These are phyloP conservation scores for Orestias chungarensis DNA, from an alignment of 2,797 vertebrate genomes.

Conservation along the genomic window DNA sequence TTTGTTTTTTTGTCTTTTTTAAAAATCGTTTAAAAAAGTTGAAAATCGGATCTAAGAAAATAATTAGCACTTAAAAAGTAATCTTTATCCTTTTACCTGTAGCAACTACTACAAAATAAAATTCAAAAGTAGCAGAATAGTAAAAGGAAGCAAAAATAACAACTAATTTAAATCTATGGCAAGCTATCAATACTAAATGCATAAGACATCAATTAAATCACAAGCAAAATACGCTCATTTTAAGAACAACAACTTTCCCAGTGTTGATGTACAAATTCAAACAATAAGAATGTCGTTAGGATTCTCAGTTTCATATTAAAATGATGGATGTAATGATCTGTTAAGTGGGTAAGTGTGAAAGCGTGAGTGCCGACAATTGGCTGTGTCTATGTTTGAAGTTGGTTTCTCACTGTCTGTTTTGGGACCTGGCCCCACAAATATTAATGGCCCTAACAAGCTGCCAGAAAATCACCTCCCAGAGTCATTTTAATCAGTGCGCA, in stretches of 20 bases:
- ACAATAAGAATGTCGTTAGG: slow-evolving; percentile 27
- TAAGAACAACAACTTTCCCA: slow-evolving; percentile 10
- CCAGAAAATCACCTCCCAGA: slow-evolving; percentile 51
- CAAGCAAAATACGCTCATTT: neutral
- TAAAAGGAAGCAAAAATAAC: neutral
- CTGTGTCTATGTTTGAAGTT: slow-evolving; percentile 69
- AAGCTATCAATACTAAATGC: neutral
- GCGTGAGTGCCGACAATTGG: slow-evolving; percentile 23
- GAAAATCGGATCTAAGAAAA: too few species aligned
- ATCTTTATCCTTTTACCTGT: neutral
- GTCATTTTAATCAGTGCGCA: slow-evolving; percentile 58
- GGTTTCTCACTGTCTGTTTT: slow-evolving; percentile 54
- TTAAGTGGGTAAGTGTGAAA: slow-evolving; percentile 4
- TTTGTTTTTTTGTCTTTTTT: too few species aligned
- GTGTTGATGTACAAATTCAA: slow-evolving; percentile 2
- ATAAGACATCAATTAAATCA: too few species aligned
- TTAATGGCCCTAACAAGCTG: slow-evolving; percentile 60
- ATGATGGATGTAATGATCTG: slow-evolving; percentile 13
- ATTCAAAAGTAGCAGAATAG: neutral
- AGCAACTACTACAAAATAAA: neutral
- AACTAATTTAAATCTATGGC: too few species aligned
- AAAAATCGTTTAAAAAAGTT: too few species aligned
- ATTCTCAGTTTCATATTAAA: slow-evolving; percentile 14
- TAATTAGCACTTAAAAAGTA: neutral
- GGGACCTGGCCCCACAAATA: slow-evolving; percentile 39